phyloP scores from a whole-genome alignment of 2,888 invertebrate genomes.

The Xestia xanthographa region DNA sequence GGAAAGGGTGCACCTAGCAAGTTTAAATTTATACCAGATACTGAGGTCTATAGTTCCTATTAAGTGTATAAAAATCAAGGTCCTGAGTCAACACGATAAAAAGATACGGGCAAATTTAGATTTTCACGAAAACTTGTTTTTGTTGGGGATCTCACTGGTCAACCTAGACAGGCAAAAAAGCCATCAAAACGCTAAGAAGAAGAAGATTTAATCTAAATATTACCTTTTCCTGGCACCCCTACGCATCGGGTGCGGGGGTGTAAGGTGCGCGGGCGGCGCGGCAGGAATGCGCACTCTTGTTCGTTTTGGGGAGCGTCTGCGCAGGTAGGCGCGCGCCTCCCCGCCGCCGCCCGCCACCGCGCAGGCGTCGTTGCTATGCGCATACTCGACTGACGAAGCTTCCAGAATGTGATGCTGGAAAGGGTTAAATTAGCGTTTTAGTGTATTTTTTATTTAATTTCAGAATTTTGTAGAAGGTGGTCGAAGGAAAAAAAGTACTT shows the following conservation, averaged over 20 bases:
- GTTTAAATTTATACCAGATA: too few relatives aligned
- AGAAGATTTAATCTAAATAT: neutral
- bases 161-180: neutral
- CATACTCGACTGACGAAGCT: slow-evolving; percentile 68
- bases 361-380: slow-evolving; percentile 75
- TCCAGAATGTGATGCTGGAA: slow-evolving; percentile 51
- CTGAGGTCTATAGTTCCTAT: too few relatives aligned
- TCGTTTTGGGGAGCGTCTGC: slow-evolving; percentile 90
- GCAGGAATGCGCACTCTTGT: slow-evolving; percentile 89
- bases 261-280: slow-evolving; percentile 76
- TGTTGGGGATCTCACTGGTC: neutral
- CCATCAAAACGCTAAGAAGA: neutral
- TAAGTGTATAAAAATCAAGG: too few relatives aligned
- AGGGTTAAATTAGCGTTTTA: slow-evolving; percentile 34
- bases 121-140: neutral
- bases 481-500: too few relatives aligned
- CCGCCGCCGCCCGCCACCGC: slow-evolving; percentile 66
- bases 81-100: too few relatives aligned
- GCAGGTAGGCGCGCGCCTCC: slow-evolving; percentile 86
- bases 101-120: too few relatives aligned
- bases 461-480: neutral
- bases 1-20: too few relatives aligned
- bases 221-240: slow-evolving; percentile 72
- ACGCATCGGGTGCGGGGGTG: slow-evolving; percentile 63
- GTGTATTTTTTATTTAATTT: neutral